Conservation (phyloP, 2,113 vertebrate species). For the Cavia porcellus region DNA sequence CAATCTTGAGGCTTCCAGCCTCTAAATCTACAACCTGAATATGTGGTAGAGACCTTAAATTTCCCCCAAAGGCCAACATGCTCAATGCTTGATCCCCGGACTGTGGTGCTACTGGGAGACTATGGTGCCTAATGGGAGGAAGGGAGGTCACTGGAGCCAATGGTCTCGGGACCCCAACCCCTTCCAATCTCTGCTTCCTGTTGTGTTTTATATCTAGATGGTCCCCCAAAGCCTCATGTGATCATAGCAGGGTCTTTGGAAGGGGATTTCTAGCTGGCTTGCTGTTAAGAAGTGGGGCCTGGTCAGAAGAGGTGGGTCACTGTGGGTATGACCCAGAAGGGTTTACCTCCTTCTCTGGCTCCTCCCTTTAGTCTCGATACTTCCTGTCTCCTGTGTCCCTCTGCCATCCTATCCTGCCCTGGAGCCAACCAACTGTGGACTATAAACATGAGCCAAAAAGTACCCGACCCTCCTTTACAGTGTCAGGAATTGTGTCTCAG, state of each 20-base stretch:
- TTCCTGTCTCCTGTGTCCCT: not conserved
- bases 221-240: not conserved
- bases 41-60: not conserved
- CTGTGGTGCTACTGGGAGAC: not conserved
- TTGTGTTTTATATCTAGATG: not conserved
- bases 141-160: not conserved
- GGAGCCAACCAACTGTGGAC: not conserved
- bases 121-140: not conserved
- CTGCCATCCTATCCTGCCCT: not conserved
- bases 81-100: not conserved
- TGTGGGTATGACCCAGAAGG: not conserved
- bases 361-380: not conserved
- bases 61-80: not conserved
- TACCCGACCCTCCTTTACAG: not conserved
- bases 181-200: not conserved
- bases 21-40: not conserved
- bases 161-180: not conserved
- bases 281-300: not conserved
- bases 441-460: not conserved
- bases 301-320: not conserved
- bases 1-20: not conserved
- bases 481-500: not conserved
- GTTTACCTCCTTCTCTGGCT: not conserved
- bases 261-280: not conserved
- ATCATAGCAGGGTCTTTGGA: not conserved